A percentile compares a stretch with the other conserved stretches of the same genome.
phyloP scores from a whole-genome alignment of 2,113 vertebrate genomes.

The Prietella phreatophila region DNA sequence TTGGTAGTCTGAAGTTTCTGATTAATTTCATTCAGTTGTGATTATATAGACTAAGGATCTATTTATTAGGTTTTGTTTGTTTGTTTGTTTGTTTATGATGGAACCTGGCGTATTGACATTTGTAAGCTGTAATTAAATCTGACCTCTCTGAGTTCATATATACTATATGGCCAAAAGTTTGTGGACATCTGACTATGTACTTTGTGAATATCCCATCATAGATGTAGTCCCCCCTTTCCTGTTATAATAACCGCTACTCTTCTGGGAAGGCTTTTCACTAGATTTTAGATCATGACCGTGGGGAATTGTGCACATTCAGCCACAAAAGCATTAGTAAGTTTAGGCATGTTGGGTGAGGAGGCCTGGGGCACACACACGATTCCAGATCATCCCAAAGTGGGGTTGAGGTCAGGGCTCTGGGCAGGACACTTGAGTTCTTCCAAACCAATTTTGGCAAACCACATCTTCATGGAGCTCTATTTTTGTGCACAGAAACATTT shows the following conservation, averaged over 20 bases:
- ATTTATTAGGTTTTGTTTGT: neutral
- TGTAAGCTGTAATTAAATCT: neutral
- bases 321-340: neutral
- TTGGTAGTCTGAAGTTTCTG: neutral
- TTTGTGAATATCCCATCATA: neutral
- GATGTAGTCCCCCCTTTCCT: neutral
- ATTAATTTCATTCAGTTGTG: neutral
- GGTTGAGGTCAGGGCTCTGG: neutral
- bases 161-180: neutral
- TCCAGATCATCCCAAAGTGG: neutral
- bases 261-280: neutral
- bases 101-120: neutral
- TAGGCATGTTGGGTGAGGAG: neutral
- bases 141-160: neutral
- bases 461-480: neutral
- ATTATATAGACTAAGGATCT: neutral
- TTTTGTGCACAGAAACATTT: neutral
- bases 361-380: rapidly evolving
- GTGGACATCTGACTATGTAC: neutral
- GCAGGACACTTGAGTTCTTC: neutral
- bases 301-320: neutral
- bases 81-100: neutral
- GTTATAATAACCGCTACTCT: neutral
- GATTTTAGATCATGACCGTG: neutral
- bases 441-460: neutral